Conservation (phyloP, 2,888 invertebrate genomes). For the Carpatolechia fugitivella region DNA sequence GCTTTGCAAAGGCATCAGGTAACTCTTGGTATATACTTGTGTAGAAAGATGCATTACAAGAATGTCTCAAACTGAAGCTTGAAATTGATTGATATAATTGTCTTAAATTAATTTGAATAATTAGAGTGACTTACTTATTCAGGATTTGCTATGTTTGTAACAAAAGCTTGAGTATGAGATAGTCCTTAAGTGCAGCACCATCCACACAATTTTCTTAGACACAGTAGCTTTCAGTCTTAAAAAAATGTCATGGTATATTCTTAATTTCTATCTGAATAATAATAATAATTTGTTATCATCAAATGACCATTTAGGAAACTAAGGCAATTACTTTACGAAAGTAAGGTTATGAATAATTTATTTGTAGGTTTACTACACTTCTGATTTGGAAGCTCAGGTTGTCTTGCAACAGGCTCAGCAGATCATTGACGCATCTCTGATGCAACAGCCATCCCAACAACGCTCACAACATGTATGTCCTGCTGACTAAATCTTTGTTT, state of each 20-base stretch:
- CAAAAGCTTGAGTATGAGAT: no score
- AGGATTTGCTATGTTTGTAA: no score
- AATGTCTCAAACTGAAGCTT: not conserved
- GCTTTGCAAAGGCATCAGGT: constrained; percentile 61
- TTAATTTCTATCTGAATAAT: no score
- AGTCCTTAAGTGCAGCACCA: no score
- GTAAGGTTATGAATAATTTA: constrained; percentile 47
- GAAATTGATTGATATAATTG: not conserved
- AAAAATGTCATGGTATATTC: no score
- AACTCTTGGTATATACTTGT: constrained; percentile 14
- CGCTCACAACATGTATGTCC: constrained; percentile 78
- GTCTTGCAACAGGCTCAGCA: constrained; percentile 78
- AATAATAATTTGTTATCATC: not conserved
- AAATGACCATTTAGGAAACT: not conserved
- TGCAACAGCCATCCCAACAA: constrained; percentile 74
- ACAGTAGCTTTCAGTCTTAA: no score
- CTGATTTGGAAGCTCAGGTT: constrained; percentile 78
- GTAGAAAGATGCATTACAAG: no score
- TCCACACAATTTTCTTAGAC: no score
- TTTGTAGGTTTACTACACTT: constrained; percentile 79
- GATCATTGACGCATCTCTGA: constrained; percentile 77
- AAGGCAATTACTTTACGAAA: not conserved
- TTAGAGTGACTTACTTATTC: no score
- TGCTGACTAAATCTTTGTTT: constrained; percentile 44
- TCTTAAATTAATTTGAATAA: not conserved